Evolutionary conservation across 2,888 invertebrate species (phyloP), one percentile per base, ranked within the genome.

Genomic region (Uropetala carovei): DNA sequence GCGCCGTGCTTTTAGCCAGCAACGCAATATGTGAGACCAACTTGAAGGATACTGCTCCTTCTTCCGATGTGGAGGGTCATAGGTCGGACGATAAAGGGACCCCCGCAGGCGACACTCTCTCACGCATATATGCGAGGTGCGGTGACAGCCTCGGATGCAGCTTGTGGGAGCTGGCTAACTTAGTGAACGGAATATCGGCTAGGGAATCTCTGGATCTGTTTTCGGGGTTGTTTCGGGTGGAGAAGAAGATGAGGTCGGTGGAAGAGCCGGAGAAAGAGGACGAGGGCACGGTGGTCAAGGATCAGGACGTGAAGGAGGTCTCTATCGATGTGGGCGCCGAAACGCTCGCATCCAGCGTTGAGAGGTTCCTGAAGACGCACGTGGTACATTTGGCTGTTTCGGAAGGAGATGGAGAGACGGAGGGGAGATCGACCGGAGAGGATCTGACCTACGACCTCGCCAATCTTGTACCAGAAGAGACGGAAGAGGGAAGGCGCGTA

Each of bases 341-440:
- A 93, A 94, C 94, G 8, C 93, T 95, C 9, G 93, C 95, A 16
- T 94, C 93, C n/a, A 94, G 94, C 59, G 94, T 95, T 27, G 94
- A 95, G 84, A 93, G 93, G 84, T 95, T 95, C 93, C 93, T 95
- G n/a, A 94, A 93, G 43, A 94, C 93, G 22, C 94, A 94, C 22
- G 94, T 93, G 93, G 92, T 95, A 13, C 94, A 94, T 30, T 92
- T 95, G 18, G 93, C 92, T 57, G 93, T 95, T 0, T 95, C 95
- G 0, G 93, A 92, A 92, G 95, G 95, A 59, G 94, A 94, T 59
- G 94, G 95, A 10, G 93, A 94, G 0, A 94, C 94, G 68, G 95
- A 94, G 93, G 95, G 94, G 22, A 94, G 95, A 59, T 92, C 95
- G 64, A 95, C 94, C 1, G 93, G 94, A 59, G 94, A 94, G 91